phyloP scores from a whole-genome alignment of 2,797 vertebrate genomes.

The Eospalax fontanierii region DNA sequence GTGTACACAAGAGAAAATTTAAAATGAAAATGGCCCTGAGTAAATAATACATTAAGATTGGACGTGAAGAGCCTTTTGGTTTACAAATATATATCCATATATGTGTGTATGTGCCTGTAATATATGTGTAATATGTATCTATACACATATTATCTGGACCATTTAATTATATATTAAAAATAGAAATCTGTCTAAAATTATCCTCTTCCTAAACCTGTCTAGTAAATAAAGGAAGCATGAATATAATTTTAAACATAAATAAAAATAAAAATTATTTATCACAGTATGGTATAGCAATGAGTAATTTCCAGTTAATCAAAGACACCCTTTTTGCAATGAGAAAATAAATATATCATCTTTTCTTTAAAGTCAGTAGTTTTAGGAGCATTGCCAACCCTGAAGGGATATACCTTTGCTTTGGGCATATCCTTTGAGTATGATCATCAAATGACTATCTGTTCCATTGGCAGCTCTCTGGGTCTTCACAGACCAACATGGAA shows the following conservation, averaged over 20 bases:
- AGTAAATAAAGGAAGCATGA: neutral
- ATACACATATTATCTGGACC: neutral
- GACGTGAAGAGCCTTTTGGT: neutral
- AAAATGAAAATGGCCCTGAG: neutral
- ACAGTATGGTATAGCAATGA: neutral
- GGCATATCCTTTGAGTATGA: neutral
- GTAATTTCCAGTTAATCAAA: conserved; percentile 42
- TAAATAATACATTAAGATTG: conserved; percentile 43
- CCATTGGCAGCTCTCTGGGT: neutral
- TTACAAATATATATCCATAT: neutral
- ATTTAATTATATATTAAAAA: conserved; percentile 37
- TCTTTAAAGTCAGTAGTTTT: conserved; percentile 36
- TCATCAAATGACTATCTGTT: neutral
- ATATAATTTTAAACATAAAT: conserved; percentile 35
- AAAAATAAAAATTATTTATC: neutral
- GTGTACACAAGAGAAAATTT: neutral
- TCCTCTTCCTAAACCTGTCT: conserved; percentile 19
- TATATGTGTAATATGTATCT: neutral
- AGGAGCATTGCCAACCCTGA: neutral
- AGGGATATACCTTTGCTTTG: neutral
- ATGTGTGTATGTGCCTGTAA: neutral
- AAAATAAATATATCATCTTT: conserved; percentile 1
- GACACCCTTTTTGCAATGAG: neutral
- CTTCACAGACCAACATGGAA: conserved; percentile 29
- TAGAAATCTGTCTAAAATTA: conserved; percentile 46